Base-by-base conservation (phyloP, 2,888 invertebrate genomes). In the Laothoe populi region DNA sequence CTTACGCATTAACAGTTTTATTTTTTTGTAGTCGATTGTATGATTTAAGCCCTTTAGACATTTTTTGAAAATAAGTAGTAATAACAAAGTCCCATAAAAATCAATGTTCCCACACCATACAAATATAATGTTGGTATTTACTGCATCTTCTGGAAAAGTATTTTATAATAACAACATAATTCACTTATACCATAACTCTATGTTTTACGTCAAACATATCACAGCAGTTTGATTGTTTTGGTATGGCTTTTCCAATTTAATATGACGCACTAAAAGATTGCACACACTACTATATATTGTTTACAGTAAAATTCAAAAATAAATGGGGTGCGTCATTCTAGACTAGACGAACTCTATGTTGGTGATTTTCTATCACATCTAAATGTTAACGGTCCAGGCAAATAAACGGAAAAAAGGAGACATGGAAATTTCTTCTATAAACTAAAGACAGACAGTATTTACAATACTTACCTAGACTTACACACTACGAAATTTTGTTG, bases 141-240 rank as follows among this genome's bases (percentile, higher is more conserved):
- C 16, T 19, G 38, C 13, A 13, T 38, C 38, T 8, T 31, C 31
- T 31, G 11, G 10, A 35, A 53, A 31, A 19, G 19, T n/a, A 49
- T 31, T 31, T 53, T 35, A 31, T 19, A 10, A 10, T 11, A 10
- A 35, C 13, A 24, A 58, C 16, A 19, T 2, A n/a, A 57, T 35
- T 5, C 16, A 24, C 13, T n/a, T 57, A 38, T 42, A 58, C 57
- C 23, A 24, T 58, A n/a, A 40, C 42, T 57, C 42, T 38, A 45
- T 24, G 58, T 62, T 58, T 48, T 26, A 59, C 45, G 24, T 16
- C 61, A 26, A 59, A 58, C 35, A 48, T 58, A 62, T 58, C 42
- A 58, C 42, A 58, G 57, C n/a, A 24, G 40, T 40, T 40, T 19
- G 40, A 24, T 40, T 40, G 42, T 46, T 53, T 53, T 53, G 53